A percentile compares a stretch with the other conserved stretches of the same genome.
phyloP scores from a whole-genome alignment of 30 jellyfish, hydroid and myxozoan genomes.

The Turritopsis rubra region DNA sequence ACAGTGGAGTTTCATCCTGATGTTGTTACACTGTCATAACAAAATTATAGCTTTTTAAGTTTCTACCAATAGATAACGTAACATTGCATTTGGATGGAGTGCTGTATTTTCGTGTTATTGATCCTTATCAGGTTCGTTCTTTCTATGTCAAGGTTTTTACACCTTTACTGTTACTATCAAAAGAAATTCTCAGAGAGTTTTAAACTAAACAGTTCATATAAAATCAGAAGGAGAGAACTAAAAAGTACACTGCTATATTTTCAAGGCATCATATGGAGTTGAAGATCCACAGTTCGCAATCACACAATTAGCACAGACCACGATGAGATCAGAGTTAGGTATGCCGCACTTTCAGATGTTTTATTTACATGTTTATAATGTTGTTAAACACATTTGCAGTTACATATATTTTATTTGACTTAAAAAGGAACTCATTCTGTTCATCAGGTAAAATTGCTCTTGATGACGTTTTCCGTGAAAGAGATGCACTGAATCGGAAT shows the following conservation, averaged over 20 bases:
- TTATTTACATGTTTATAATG: too few species aligned
- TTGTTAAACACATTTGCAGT: too few species aligned
- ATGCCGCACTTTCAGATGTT: background rate
- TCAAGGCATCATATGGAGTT: conserved; percentile 93
- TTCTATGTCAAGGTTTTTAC: background rate
- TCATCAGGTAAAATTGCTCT: conserved; percentile 74
- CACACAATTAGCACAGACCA: conserved; percentile 96
- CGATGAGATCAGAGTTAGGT: conserved; percentile 98
- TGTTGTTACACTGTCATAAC: too few species aligned
- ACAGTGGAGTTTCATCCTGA: too few species aligned
- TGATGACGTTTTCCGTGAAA: conserved; percentile 92
- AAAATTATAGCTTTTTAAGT: too few species aligned
- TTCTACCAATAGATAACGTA: conserved; percentile 63
- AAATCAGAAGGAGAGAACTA: too few species aligned
- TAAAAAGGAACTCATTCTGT: background rate
- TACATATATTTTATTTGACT: background rate
- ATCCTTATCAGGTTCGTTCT: conserved; percentile 79
- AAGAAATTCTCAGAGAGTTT: background rate
- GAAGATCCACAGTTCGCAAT: conserved; percentile 98
- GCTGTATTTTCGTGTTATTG: conserved; percentile 80
- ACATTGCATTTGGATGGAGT: conserved; percentile 93
- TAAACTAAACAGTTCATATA: too few species aligned
- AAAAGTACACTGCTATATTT: background rate
- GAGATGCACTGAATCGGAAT: conserved; percentile 77
- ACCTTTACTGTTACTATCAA: background rate